Evolutionary conservation across 1,140 invertebrate species (phyloP).

Genomic region (Drosophila triauraria): DNA sequence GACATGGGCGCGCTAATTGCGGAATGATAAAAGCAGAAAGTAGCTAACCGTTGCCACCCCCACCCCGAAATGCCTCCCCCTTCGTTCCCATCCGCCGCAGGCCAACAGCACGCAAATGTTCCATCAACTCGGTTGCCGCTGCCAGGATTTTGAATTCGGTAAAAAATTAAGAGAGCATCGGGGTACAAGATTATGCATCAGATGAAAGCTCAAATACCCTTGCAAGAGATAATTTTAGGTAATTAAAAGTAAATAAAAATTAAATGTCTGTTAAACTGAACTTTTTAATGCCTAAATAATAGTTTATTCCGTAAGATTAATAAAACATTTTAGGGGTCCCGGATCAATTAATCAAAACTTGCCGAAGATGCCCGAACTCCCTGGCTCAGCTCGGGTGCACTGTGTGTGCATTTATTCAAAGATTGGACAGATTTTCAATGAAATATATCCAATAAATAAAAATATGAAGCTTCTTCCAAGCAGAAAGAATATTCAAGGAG

Average conservation of each 20-base stretch:
- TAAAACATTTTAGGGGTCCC: not conserved
- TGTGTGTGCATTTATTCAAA: not conserved
- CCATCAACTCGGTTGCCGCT: slow-evolving; percentile 32
- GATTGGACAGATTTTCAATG: too few species aligned
- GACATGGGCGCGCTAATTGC: slow-evolving; percentile 78
- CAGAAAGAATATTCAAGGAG: too few species aligned
- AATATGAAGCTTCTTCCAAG: not conserved
- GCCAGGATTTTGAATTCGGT: slow-evolving; percentile 55
- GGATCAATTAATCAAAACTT: not conserved
- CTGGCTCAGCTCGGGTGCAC: not conserved
- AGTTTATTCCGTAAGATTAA: not conserved
- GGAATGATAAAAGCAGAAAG: slow-evolving; percentile 72
- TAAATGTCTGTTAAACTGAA: not conserved
- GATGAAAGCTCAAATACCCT: not conserved
- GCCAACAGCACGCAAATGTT: slow-evolving; percentile 55
- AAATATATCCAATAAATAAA: not conserved
- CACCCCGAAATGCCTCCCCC: not conserved
- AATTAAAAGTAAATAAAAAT: not conserved
- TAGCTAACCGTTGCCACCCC: slow-evolving; percentile 43
- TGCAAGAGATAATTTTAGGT: too few species aligned
- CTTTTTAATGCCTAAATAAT: not conserved
- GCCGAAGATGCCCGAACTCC: not conserved
- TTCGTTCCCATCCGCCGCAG: slow-evolving; percentile 14
- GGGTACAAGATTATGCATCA: not conserved
- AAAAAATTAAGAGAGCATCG: slow-evolving; percentile 12